phyloP scores from a whole-genome alignment of 2,888 invertebrate genomes.

The Agrypnus murinus region DNA sequence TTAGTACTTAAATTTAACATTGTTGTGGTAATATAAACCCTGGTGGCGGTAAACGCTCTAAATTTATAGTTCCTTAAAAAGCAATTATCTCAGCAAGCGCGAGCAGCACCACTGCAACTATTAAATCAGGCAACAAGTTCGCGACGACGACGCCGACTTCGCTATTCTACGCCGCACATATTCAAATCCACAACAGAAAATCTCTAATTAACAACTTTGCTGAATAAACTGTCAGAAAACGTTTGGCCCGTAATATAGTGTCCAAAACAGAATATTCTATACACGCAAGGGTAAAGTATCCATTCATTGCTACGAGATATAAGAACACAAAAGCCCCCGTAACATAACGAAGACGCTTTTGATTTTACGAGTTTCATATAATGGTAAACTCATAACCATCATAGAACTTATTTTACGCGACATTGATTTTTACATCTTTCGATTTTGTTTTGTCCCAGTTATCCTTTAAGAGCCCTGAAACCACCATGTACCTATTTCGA shows the following conservation, averaged over 20 bases:
- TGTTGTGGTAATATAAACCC: constrained; percentile 59
- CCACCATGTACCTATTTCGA: constrained; percentile 18
- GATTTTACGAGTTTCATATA: constrained; percentile 43
- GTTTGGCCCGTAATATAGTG: neutral
- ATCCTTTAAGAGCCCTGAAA: constrained; percentile 32
- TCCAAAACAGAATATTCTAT: neutral
- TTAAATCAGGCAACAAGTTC: constrained; percentile 61
- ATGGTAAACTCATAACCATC: constrained; percentile 41
- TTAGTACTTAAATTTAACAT: constrained; percentile 53
- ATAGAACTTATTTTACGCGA: constrained; percentile 46
- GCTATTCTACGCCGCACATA: constrained; percentile 45
- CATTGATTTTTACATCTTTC: constrained; percentile 48
- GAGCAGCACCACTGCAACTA: constrained; percentile 57
- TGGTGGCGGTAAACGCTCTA: constrained; percentile 59
- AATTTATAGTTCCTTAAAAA: constrained; percentile 67
- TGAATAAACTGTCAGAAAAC: constrained; percentile 23
- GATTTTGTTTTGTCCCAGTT: constrained; percentile 45
- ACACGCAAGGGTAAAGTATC: constrained; percentile 32
- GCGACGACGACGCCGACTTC: constrained; percentile 44
- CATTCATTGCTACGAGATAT: constrained; percentile 30
- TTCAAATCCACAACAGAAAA: constrained; percentile 41
- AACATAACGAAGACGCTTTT: constrained; percentile 42
- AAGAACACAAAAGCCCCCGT: constrained; percentile 37
- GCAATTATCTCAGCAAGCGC: constrained; percentile 61
- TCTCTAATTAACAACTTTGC: constrained; percentile 42